These are phyloP conservation scores for Rhorus exstirpatorius DNA, from an alignment of 2,888 invertebrate genomes.

Conservation along the genomic window DNA sequence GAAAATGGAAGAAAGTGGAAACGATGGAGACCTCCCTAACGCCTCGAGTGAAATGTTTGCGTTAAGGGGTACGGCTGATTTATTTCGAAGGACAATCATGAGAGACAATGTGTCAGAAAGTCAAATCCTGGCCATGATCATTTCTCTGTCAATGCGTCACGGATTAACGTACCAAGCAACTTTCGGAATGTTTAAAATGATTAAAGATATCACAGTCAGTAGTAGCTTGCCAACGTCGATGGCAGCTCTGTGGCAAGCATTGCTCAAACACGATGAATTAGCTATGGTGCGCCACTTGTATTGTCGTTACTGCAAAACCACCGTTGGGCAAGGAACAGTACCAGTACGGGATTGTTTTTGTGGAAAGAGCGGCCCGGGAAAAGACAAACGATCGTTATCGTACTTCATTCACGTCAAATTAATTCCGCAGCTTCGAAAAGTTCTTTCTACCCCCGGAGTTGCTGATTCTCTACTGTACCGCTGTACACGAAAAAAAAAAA, in stretches of 20 bases:
- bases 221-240: neutral
- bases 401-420: constrained; percentile 37
- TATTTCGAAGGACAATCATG: neutral
- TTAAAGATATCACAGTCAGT: neutral
- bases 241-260: neutral
- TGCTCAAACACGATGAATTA: neutral
- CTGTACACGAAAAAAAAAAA: constrained; percentile 34
- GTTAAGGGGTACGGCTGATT: neutral
- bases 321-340: neutral
- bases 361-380: constrained; percentile 1
- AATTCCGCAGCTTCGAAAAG: constrained; percentile 5
- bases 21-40: neutral
- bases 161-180: neutral
- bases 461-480: constrained; percentile 46
- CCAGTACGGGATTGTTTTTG: constrained; percentile 4
- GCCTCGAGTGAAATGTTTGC: neutral
- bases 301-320: neutral
- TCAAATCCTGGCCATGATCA: neutral
- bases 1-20: constrained; percentile 11
- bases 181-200: neutral
- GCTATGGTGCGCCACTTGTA: neutral
- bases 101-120: neutral
- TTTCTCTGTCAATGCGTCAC: constrained; percentile 24
- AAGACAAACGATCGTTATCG: neutral
- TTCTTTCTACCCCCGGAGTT: constrained; percentile 2